Evolutionary conservation across 2,113 vertebrate genomes (phyloP), one percentile per base, ranked within the genome.

Genomic region (Gymnobelideus leadbeateri): DNA sequence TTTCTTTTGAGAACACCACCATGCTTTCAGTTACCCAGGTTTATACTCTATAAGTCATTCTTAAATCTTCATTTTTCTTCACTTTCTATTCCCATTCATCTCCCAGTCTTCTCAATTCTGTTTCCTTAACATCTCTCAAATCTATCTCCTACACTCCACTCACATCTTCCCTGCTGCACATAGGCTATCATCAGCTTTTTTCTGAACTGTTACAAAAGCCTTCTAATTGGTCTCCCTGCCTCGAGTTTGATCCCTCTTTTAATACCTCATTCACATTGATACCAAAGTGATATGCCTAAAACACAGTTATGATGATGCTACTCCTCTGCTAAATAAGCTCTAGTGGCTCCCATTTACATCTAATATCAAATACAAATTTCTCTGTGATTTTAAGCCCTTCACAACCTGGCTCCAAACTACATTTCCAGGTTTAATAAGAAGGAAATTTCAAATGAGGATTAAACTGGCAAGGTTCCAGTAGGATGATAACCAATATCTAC

Each of bases 381-480:
- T 21, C 19, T 23, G n/a, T 21, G 8, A 43, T 43, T 84, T 77
- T 43, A 77, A 43, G 14, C n/a, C 37, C 68, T 77, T 77, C 19
- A 84, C 68, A 43, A 2, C 16, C 37, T 84, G 68, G 19, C n/a
- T 84, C 16, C 68, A 84, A 43, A 43, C 68, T 84, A 43, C 19
- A 84, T 84, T 43, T 84, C 0, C 31, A 43, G 68, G 0, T 84
- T 23, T 84, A 43, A 43, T 94, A 89, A 49, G 14, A 96, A 89
- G 23, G 49, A 16, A 91, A 89, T 96, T 91, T 94, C 55, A 57
- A 91, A 92, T 95, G 84, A 93, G 50, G 24, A 6, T 92, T 23
- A 51, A 23, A 24, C 57, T 93, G 31, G 19, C 43, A 89, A 54
- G 16, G 28, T 77, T 96, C 31, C 37, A 77, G 14, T 21, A 77